phyloP scores from a whole-genome alignment of 2,888 invertebrate species.

The Gerosis bhagava region DNA sequence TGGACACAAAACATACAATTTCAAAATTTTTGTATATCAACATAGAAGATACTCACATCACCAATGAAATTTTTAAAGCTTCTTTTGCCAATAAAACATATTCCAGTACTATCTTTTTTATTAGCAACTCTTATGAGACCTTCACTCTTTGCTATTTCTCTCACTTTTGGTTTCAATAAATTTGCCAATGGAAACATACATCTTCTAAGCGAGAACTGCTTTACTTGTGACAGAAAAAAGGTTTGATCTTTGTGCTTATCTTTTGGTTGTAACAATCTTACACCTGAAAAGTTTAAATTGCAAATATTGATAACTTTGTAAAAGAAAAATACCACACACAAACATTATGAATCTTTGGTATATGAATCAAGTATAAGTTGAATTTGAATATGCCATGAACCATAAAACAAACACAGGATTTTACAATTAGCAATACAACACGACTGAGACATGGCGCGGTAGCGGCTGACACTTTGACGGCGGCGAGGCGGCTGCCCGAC shows the following conservation, averaged over 20 bases:
- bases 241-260: conserved; percentile 96
- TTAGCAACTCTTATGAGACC: conserved; percentile 85
- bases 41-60: conserved; percentile 82
- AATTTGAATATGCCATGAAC: too few relatives aligned
- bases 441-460: too few relatives aligned
- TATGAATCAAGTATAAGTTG: too few relatives aligned
- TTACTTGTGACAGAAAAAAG: conserved; percentile 94
- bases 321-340: too few relatives aligned
- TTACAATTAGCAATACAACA: too few relatives aligned
- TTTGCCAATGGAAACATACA: conserved; percentile 96
- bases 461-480: too few relatives aligned
- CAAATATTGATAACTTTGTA: too few relatives aligned
- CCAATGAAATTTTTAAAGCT: conserved; percentile 94
- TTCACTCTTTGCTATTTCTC: conserved; percentile 87
- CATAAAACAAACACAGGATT: too few relatives aligned
- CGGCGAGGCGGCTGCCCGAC: too few relatives aligned
- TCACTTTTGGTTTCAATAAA: conserved; percentile 89
- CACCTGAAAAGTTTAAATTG: conserved; percentile 72
- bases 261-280: conserved; percentile 85
- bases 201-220: conserved; percentile 87
- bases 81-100: conserved; percentile 97
- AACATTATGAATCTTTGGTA: too few relatives aligned
- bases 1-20: too few relatives aligned
- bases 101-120: conserved; percentile 95
- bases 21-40: conserved; percentile 7